Base-by-base conservation (phyloP, 92 coral and sea anemone genomes). In the Phenganax stokvisi region DNA sequence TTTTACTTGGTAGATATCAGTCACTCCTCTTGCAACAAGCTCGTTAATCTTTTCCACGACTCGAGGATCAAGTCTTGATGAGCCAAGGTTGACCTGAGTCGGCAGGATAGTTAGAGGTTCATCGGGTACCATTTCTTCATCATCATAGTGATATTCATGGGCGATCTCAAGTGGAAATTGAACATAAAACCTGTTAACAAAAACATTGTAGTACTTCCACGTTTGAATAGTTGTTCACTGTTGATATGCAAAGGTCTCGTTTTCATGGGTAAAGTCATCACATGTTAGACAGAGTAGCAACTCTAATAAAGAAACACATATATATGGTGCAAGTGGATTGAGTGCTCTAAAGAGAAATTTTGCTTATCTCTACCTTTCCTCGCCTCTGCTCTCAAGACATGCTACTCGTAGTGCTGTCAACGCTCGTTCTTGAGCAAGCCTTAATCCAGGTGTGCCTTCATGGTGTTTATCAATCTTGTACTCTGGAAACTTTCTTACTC, bases 391-490 rank as follows among this genome's bases (percentile, higher is more conserved):
- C 71, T 96, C 92, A 56, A 92, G 89, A 47, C 99, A 97, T 72
- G 91, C 96, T 17, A 88, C 83, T 78, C 99, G 82, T 25, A 96
- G 71, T 52, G 93, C 90, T 4, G 97, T 87, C 69, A 96, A 67
- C 0, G 99, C 99, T 66, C 99, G 91, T 54, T 96, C 99, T 70
- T 96, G 99, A 28, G 99, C 97, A 55, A 92, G 97, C 1, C 99
- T 87, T 6, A 91, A 91, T 0, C 74, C 74, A 81, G 92, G 89
- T 73, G 89, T 92, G 44, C 97, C 97, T 61, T 96, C 99, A 73
- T 85, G 83, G 61, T 86, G 90, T 0, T 90, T 92, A 66, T 96
- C 97, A 44, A 96, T 92, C 79, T 92, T 90, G 69, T 83, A 96
- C 82, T 92, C 96, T 17, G 99, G 99, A 80, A 96, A 96, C 85